Base-by-base conservation (phyloP, 2,797 vertebrate genomes). In the Ibycter americanus region DNA sequence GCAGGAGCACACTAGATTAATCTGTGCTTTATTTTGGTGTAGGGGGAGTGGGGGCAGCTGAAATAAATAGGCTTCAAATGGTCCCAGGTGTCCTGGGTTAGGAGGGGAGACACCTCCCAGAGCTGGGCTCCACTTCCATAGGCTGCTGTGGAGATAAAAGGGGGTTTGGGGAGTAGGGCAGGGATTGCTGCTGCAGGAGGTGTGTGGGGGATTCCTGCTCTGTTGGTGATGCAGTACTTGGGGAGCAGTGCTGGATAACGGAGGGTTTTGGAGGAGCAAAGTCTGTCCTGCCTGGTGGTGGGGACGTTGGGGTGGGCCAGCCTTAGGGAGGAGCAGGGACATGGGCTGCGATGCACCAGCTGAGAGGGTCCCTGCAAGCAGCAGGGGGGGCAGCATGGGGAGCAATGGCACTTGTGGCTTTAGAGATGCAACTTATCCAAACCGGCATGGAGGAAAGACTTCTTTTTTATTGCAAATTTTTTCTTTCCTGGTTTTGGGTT, bases 1-100 rank as follows among this genome's bases (percentile, higher is more conserved):
- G 2, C 26, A 44, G 40, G 14, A 76, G 26, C n/a, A 13, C 27
- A 3, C 8, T 1, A 0, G 3, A 10, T 9, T 15, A 7, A n/a
- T 62, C 34, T 27, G 3, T 1, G 3, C 22, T 47, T 42, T 5
- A 4, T 20, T 62, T 85, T 42, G 6, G 34, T 52, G 0, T 1
- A 11, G 12, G 5, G 1, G 2, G 19, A 21, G 2, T 1, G 3
- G 2, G 15, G 4, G 0, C 54, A 82, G 25, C 31, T 65, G 3
- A 25, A 49, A 73, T 58, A 85, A 89, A 83, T 8, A 29, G 11
- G 44, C 21, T 79, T 6, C 70, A 72, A 65, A n/a, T 19, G 46
- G 32, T 12, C 19, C 61, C 70, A 62, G 76, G 20, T 56, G 61
- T 51, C 38, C 62, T 34, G 51, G 9, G 16, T 23, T 36, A 54